phyloP scores from a whole-genome alignment of 2,888 invertebrate species.

The Brenthis daphne region DNA sequence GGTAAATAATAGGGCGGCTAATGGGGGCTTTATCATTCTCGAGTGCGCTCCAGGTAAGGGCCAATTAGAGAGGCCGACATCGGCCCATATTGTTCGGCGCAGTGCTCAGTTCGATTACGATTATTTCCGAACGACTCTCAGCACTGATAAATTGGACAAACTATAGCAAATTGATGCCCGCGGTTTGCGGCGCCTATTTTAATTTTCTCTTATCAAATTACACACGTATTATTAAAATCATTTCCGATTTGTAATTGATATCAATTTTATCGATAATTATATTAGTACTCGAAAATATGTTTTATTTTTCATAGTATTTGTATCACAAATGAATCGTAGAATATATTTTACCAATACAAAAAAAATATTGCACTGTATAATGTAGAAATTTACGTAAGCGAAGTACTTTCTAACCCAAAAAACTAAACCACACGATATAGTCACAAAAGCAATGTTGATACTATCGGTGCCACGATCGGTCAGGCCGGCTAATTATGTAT shows the following conservation, averaged over 20 bases:
- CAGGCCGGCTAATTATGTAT: slow-evolving; percentile 55
- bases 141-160: slow-evolving; percentile 81
- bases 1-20: slow-evolving; percentile 83
- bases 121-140: slow-evolving; percentile 77
- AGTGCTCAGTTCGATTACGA: slow-evolving; percentile 79
- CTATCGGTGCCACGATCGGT: slow-evolving; percentile 57
- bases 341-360: background rate
- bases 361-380: background rate
- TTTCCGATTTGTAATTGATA: slow-evolving; percentile 40
- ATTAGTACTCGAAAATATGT: slow-evolving; percentile 15
- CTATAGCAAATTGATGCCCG: slow-evolving; percentile 77
- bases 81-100: slow-evolving; percentile 81
- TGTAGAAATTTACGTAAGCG: slow-evolving; percentile 18
- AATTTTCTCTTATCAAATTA: slow-evolving; percentile 67
- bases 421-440: slow-evolving; percentile 14
- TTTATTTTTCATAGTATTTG: slow-evolving; percentile 6
- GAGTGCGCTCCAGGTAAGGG: slow-evolving; percentile 82
- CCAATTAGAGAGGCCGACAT: slow-evolving; percentile 81
- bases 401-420: slow-evolving; percentile 11
- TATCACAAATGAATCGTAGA: too few relatives aligned
- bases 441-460: slow-evolving; percentile 34
- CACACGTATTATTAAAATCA: slow-evolving; percentile 44
- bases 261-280: slow-evolving; percentile 28
- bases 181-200: slow-evolving; percentile 67
- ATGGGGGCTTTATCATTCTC: slow-evolving; percentile 83